These are phyloP conservation scores for Parthenolecanium corni DNA, from an alignment of 2,888 invertebrate species.

Conservation along the genomic window DNA sequence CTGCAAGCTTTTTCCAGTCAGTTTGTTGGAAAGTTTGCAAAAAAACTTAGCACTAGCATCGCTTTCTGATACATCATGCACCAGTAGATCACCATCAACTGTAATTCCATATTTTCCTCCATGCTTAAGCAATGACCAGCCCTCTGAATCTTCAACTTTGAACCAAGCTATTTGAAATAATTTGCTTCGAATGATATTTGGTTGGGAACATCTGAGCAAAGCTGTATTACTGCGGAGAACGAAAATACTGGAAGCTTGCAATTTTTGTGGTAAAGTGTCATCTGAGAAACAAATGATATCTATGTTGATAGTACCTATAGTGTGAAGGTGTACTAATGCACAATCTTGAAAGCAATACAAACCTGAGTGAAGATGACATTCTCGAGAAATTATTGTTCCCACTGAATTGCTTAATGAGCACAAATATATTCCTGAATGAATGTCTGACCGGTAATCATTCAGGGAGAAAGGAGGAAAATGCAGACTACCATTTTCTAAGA, in stretches of 20 bases:
- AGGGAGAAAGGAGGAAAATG: constrained; percentile 41
- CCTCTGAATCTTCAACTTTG: constrained; percentile 31
- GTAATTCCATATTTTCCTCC: constrained; percentile 49
- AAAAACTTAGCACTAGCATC: constrained; percentile 65
- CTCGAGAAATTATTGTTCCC: constrained; percentile 41
- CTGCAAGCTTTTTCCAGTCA: constrained; percentile 66
- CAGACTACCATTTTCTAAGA: constrained; percentile 39
- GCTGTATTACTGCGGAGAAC: constrained; percentile 37
- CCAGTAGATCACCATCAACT: constrained; percentile 59
- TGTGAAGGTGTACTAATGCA: not conserved
- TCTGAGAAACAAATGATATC: constrained; percentile 18
- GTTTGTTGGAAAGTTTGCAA: constrained; percentile 66
- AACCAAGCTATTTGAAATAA: constrained; percentile 34
- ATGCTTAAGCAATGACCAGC: constrained; percentile 30
- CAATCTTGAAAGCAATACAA: not conserved
- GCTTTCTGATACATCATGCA: constrained; percentile 57
- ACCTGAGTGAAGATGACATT: constrained; percentile 35
- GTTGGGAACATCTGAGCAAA: constrained; percentile 35
- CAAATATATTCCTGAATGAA: constrained; percentile 41
- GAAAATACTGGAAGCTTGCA: constrained; percentile 35
- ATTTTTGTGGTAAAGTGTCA: constrained; percentile 33
- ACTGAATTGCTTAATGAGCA: constrained; percentile 41
- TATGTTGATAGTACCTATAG: not conserved
- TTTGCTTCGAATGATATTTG: constrained; percentile 30
- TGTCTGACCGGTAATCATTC: constrained; percentile 38